These are phyloP conservation scores for Eudemis profundana DNA, from an alignment of 2,888 invertebrate genomes.

Conservation along the genomic window DNA sequence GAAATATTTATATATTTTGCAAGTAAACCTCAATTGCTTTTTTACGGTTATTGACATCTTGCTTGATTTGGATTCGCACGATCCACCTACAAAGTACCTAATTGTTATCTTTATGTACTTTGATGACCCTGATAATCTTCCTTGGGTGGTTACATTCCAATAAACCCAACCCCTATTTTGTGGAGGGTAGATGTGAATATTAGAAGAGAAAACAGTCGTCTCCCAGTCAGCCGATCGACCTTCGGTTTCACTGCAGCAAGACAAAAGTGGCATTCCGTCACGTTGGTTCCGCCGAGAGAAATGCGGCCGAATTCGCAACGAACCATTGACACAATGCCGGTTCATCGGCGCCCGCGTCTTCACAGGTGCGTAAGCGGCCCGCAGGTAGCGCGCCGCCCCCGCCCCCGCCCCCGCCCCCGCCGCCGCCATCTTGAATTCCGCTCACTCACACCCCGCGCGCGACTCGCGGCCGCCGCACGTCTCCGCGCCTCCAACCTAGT, in stretches of 20 bases:
- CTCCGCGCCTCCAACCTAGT: constrained; percentile 49
- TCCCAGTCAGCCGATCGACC: constrained; percentile 67
- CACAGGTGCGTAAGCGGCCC: constrained; percentile 49
- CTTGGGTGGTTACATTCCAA: no score
- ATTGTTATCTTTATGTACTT: no score
- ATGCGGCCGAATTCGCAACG: constrained; percentile 82
- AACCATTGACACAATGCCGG: constrained; percentile 81
- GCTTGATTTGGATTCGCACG: no score
- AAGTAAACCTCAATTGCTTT: no score
- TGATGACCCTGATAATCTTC: no score
- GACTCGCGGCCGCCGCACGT: constrained; percentile 78
- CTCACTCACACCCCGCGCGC: constrained; percentile 81
- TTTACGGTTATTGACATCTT: no score
- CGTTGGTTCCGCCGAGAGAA: constrained; percentile 71
- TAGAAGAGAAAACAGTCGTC: constrained; percentile 59
- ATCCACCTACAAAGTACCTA: no score
- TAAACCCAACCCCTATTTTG: no score
- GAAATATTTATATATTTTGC: no score
- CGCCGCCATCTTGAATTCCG: constrained; percentile 83
- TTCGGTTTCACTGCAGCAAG: constrained; percentile 76
- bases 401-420: constrained; percentile 51
- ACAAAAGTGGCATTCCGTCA: constrained; percentile 78
- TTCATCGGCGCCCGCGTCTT: constrained; percentile 71
- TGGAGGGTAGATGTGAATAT: no score
- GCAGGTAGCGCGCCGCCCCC: constrained; percentile 44